Evolutionary conservation across 2,888 invertebrate genomes (phyloP).

Genomic region (Cryptocheilus praepositus): DNA sequence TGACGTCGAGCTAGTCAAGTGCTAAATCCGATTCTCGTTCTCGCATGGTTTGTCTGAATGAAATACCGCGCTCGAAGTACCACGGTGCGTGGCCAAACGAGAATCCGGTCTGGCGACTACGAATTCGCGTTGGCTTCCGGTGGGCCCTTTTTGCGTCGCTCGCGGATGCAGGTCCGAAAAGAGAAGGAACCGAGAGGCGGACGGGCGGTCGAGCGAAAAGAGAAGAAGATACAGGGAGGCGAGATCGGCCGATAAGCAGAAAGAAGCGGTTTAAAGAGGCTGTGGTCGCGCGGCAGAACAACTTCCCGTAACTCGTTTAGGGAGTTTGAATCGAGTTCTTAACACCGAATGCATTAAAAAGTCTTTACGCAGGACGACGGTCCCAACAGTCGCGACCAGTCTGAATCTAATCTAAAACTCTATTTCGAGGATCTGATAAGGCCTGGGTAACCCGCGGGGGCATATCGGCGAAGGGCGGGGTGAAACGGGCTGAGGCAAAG

Average conservation of each 20-base stretch:
- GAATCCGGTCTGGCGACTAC: constrained; percentile 25
- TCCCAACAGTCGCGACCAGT: constrained; percentile 45
- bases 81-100: background rate
- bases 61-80: too few species aligned
- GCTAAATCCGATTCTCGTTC: too few species aligned
- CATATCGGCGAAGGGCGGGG: constrained; percentile 18
- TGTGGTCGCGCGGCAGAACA: constrained; percentile 33
- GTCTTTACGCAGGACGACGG: constrained; percentile 47
- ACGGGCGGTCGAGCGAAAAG: background rate
- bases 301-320: constrained; percentile 65
- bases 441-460: constrained; percentile 12
- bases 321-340: constrained; percentile 62
- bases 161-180: constrained; percentile 1
- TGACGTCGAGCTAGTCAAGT: too few species aligned
- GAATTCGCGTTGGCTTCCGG: constrained; percentile 50
- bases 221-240: constrained; percentile 31
- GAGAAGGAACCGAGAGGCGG: background rate
- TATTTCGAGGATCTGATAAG: constrained; percentile 64
- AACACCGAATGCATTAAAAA: constrained; percentile 63
- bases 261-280: constrained; percentile 36
- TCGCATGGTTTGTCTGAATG: too few species aligned
- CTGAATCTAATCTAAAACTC: constrained; percentile 65
- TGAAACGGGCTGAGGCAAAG: constrained; percentile 16
- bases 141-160: constrained; percentile 16
- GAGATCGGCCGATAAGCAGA: constrained; percentile 53